Evolutionary conservation across 2,113 vertebrate species (phyloP).

Genomic region (Diadophis punctatus): DNA sequence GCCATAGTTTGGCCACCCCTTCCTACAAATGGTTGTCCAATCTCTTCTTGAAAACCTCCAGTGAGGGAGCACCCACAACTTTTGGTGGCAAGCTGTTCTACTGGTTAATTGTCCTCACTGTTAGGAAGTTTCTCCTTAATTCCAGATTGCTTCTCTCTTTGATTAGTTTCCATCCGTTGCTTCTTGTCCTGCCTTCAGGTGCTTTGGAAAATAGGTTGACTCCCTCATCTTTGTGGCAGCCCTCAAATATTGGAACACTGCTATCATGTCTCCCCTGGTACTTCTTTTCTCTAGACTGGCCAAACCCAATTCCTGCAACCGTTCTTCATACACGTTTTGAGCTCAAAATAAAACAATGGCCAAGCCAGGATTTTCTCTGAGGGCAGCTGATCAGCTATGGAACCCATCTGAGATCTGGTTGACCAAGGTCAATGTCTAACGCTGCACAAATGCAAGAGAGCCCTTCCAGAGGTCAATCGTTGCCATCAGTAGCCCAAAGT

Average conservation of each 20-base stretch:
- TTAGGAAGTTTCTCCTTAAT: background rate
- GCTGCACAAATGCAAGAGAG: background rate
- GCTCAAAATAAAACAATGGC: background rate
- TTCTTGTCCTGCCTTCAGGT: background rate
- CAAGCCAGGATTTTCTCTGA: background rate
- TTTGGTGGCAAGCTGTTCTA: background rate
- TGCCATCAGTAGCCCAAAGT: too few species aligned
- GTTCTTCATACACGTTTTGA: background rate
- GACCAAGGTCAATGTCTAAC: background rate
- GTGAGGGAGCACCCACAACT: background rate
- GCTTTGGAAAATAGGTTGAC: background rate
- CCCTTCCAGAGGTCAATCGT: background rate
- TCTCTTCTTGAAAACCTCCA: background rate
- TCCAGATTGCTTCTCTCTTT: background rate
- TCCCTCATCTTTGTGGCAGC: background rate
- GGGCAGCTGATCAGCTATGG: background rate
- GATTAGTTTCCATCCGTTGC: background rate
- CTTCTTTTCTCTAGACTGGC: background rate
- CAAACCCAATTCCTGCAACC: background rate
- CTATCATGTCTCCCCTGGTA: background rate
- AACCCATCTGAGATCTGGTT: background rate
- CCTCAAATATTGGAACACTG: background rate
- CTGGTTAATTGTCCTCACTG: background rate
- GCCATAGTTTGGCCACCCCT: background rate
- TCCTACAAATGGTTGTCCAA: background rate